Base-by-base conservation (phyloP, 2,888 invertebrate species). In the Tachina lurida region DNA sequence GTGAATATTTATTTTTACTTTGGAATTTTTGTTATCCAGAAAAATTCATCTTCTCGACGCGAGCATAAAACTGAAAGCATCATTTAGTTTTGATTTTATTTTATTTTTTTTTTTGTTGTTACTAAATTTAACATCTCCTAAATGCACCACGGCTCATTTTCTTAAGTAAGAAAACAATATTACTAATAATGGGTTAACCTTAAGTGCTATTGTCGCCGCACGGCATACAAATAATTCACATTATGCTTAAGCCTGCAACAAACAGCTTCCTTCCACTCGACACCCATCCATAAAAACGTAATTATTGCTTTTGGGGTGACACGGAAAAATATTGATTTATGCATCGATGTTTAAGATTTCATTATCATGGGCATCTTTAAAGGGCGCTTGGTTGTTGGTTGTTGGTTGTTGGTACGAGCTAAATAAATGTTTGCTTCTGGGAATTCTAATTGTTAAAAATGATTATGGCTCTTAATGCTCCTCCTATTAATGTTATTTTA, bases 111-210 rank as follows among this genome's bases (percentile, higher is more conserved):
- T 31, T 4, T 39, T 65, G 54, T 60, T 49, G 22, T 71, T 75
- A 49, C 70, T 78, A 78, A 74, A 85, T 78, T 71, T 81, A 85
- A 70, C 78, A 78, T 68, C 71, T 73, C 71, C 47, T 12, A n/a
- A 1, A 13, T 56, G 17, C 58, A 13, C 8, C 15, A 22, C 62
- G 41, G 12, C 31, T 71, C 62, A 10, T 54, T 45, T 54, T 58
- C 54, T 31, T 8, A 84, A 84, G 41, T 60, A 79, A 43, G 67
- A 86, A 76, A 41, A 62, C 56, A 19, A n/a, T 70, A 19, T 22
- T 43, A 54, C 39, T 75, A 79, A 86, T 86, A 86, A 83, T 86
- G 86, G 86, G 86, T 86, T 86, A 86, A 86, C 86, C 86, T 71
- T 80, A 76, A 83, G 71, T 83, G 76, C 68, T 68, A 19, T 67